Evolutionary conservation across 2,797 vertebrate species (phyloP).

Genomic region (Meriones psammophilus): DNA sequence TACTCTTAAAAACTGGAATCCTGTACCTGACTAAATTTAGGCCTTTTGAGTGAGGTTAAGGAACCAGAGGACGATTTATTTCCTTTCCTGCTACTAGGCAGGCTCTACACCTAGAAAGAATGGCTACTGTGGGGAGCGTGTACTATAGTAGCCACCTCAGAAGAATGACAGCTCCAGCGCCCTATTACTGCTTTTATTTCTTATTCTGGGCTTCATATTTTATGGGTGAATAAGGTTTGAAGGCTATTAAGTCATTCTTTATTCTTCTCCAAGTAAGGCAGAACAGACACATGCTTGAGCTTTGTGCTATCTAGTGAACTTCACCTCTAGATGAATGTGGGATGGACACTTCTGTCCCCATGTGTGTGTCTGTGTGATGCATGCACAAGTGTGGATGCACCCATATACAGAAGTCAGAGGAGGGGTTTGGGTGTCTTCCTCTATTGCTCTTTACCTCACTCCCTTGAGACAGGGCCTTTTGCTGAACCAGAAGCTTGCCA

Average conservation of each 20-base stretch:
- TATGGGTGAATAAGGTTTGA: slow-evolving; percentile 36
- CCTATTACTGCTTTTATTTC: slow-evolving; percentile 46
- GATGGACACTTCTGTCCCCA: not conserved
- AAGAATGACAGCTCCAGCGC: not conserved
- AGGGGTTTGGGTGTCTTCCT: too few species aligned
- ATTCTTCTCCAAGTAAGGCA: slow-evolving; percentile 44
- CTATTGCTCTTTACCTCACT: not conserved
- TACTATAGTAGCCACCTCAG: not conserved
- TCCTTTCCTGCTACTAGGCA: slow-evolving; percentile 39
- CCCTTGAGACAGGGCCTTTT: not conserved
- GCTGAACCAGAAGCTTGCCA: not conserved
- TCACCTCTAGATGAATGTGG: not conserved
- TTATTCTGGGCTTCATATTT: slow-evolving; percentile 1
- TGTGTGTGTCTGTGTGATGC: not conserved
- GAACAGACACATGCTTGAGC: not conserved
- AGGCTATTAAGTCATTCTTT: not conserved
- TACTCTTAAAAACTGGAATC: slow-evolving; percentile 36
- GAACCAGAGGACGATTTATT: slow-evolving; percentile 28
- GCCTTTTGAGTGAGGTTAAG: slow-evolving; percentile 39
- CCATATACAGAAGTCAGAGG: not conserved
- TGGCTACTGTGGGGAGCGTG: not conserved
- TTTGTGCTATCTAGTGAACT: not conserved
- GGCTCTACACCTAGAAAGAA: slow-evolving; percentile 24
- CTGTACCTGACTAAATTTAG: slow-evolving; percentile 23
- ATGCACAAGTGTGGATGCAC: not conserved